Evolutionary conservation across 2,113 vertebrate genomes (phyloP), one percentile per base, ranked within the genome.

Genomic region (Bambusicola thoracicus): DNA sequence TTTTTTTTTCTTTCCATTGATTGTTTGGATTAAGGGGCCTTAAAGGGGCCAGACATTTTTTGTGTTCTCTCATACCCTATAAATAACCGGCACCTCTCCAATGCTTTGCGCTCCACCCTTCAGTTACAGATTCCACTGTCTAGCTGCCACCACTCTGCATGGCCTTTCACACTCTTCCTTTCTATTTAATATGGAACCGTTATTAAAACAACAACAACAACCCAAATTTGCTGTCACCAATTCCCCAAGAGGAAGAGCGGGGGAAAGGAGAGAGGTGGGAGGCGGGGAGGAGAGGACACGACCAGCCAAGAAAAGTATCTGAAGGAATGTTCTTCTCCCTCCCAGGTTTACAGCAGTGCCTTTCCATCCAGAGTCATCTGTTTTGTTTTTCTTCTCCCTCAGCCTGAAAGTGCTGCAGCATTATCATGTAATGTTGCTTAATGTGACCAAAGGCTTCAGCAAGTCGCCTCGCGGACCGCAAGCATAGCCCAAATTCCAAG

Each of bases 1-100:
- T 48, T 77, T 85, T 94, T 87, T 89, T 41, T 1, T 2, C 40
- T 93, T 94, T 85, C 83, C 94, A 89, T 94, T 89, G 81, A 83
- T 95, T 93, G 92, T 91, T 96, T 97, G 95, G 90, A 95, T 96
- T 96, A 97, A 94, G 95, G 89, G 94, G 94, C 93, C 90, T 97
- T 95, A 93, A 96, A 94, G 95, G 92, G 93, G 92, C 94, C 87
- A 95, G 94, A 96, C 94, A 89, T 97, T 95, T 96, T 92, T 94
- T 91, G 89, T 93, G 79, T 95, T 95, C 90, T 94, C 94, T 96
- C 95, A 94, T 96, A 94, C 90, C 94, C 96, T 97, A 95, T 97
- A 97, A 97, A 96, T 97, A 97, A 96, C 94, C 88, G 43, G 92
- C 92, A 94, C 94, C 96, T 96, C 95, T 95, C 88, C 93, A 92